Base-by-base conservation (phyloP, 35 echinoderm and acorn worm species). In the Strongylocentrotus purpuratus region DNA sequence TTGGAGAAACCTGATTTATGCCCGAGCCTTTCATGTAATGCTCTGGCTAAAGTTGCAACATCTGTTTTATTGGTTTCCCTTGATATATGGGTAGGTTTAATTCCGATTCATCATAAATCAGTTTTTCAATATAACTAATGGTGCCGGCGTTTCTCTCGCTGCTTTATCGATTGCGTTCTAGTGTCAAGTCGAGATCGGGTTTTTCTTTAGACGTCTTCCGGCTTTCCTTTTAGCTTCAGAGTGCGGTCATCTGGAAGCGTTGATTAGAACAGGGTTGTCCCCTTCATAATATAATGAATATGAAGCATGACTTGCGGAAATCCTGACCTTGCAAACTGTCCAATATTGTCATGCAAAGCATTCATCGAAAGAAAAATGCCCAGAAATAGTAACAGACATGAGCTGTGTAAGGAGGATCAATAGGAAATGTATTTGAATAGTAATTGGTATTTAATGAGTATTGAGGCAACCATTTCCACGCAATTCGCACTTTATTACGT, bases 71-170 rank as follows among this genome's bases (percentile, higher is more conserved):
- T 78, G 65, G 15, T 78, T 78, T 3, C 65, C 65, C n/a, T 28
- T 28, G 20, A 25, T 78, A 22, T 78, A 78, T 78, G 65, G 20
- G 65, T 78, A 78, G 18, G 65, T 78, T 78, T 78, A 78, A 78
- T 78, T 22, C 65, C 28, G 65, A 78, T 78, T 78, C 65, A 78
- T 78, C 65, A 78, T 78, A 78, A 78, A 78, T 78, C 65, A 78
- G 65, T n/a, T 78, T 78, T 78, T 78, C 65, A 78, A 78, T 78
- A 78, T 78, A 78, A 78, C 65, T 78, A 78, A 78, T 78, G 65
- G 65, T 78, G 25, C 28, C 65, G 65, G 65, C n/a, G 65, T 59
- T 28, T 78, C 65, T 22, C 65, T 78, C 65, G 22, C 20, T 3
- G 20, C 65, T 78, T 78, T 78, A 78, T 78, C 28, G 65, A 78